phyloP scores from a whole-genome alignment of 2,888 invertebrate genomes.

The Ophioninae sp. region DNA sequence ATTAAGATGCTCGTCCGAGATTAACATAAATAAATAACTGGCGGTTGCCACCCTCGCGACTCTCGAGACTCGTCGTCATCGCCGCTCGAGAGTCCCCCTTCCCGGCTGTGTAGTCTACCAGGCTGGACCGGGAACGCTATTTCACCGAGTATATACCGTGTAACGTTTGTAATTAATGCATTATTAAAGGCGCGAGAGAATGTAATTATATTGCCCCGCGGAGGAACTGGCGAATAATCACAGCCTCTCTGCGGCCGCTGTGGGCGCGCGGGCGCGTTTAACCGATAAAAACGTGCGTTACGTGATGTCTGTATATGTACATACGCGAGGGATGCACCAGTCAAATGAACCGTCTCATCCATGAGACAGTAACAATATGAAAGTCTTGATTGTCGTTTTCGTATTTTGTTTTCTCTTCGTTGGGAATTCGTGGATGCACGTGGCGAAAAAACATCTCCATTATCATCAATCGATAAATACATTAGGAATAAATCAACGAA shows the following conservation, averaged over 20 bases:
- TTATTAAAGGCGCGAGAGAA: slow-evolving; percentile 71
- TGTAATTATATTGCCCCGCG: slow-evolving; percentile 70
- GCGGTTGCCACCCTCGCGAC: slow-evolving; percentile 36
- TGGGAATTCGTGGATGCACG: too few species aligned
- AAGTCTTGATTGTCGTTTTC: too few species aligned
- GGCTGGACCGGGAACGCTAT: slow-evolving; percentile 54
- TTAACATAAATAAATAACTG: slow-evolving; percentile 73
- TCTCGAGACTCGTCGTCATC: too few species aligned
- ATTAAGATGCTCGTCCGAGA: slow-evolving; percentile 68
- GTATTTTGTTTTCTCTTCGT: too few species aligned
- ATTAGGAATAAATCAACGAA: too few species aligned
- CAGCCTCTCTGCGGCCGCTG: slow-evolving; percentile 45
- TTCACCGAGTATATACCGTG: slow-evolving; percentile 32
- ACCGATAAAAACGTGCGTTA: slow-evolving; percentile 51
- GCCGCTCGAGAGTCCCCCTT: too few species aligned
- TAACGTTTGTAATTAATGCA: slow-evolving; percentile 71
- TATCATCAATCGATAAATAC: too few species aligned
- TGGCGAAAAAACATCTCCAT: too few species aligned
- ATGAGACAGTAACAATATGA: too few species aligned
- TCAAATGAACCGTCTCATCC: neutral
- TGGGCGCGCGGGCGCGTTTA: slow-evolving; percentile 50
- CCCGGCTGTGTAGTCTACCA: too few species aligned
- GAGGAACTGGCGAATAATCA: slow-evolving; percentile 66
- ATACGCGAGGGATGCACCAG: neutral
- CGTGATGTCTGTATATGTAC: neutral